Conservation (phyloP, 2,113 vertebrate species). For the Crotalus helleri region DNA sequence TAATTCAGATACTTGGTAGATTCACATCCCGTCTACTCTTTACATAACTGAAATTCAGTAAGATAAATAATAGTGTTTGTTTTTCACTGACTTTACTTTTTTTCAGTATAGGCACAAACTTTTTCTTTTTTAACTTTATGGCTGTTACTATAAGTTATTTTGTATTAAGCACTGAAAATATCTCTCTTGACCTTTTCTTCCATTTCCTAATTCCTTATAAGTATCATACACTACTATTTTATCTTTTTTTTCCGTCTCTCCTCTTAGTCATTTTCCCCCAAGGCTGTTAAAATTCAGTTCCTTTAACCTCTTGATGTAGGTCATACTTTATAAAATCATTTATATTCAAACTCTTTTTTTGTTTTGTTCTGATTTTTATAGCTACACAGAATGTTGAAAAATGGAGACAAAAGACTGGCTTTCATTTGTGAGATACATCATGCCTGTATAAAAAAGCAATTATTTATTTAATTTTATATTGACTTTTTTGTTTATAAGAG, state of each 20-base stretch:
- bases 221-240: not conserved
- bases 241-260: not conserved
- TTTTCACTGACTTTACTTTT: not conserved
- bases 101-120: not conserved
- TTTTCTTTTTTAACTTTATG: not conserved
- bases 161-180: not conserved
- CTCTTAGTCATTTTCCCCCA: not conserved
- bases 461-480: not conserved
- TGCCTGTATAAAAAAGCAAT: not conserved
- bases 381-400: slow-evolving; percentile 6
- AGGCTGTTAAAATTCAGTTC: slow-evolving; percentile 16
- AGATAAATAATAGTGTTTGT: not conserved
- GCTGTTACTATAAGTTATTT: not conserved
- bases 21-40: not conserved
- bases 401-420: not conserved
- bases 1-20: not conserved
- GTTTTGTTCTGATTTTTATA: not conserved
- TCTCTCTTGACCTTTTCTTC: not conserved
- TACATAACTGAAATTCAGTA: not conserved
- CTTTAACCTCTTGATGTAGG: slow-evolving; percentile 10
- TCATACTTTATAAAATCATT: slow-evolving; percentile 14
- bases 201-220: slow-evolving; percentile 20
- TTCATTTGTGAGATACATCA: not conserved
- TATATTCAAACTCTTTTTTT: slow-evolving; percentile 15
- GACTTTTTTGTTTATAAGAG: not conserved